Conservation (phyloP, 2,113 vertebrate genomes). For the Hiodon tergisus region DNA sequence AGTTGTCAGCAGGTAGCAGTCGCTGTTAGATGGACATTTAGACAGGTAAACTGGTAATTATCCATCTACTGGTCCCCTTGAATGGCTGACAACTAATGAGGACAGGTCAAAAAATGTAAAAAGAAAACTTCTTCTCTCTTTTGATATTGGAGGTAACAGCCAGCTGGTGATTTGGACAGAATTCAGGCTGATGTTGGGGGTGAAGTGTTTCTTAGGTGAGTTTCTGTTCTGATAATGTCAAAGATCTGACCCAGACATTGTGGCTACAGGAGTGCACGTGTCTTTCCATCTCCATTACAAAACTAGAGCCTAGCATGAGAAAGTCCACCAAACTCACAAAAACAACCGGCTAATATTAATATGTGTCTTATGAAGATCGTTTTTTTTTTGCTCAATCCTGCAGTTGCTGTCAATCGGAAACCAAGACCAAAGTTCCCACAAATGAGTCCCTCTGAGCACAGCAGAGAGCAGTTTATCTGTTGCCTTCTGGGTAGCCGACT, state of each 20-base stretch:
- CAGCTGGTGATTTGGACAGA: not conserved
- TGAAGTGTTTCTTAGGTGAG: too few species aligned
- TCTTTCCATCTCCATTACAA: not conserved
- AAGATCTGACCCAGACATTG: not conserved
- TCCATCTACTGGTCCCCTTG: not conserved
- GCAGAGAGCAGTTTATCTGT: too few species aligned
- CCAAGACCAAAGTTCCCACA: too few species aligned
- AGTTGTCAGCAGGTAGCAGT: not conserved
- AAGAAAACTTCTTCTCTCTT: not conserved
- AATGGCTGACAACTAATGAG: not conserved
- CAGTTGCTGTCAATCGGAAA: too few species aligned
- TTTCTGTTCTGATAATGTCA: not conserved
- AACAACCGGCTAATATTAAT: not conserved
- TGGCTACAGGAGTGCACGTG: too few species aligned
- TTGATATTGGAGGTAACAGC: not conserved
- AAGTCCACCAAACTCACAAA: constrained; percentile 1
- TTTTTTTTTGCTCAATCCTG: too few species aligned
- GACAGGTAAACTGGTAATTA: not conserved
- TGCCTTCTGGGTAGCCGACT: too few species aligned
- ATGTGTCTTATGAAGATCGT: too few species aligned
- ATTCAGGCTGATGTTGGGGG: too few species aligned
- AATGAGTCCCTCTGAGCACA: too few species aligned
- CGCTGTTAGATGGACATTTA: not conserved
- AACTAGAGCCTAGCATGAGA: not conserved
- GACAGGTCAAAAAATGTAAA: not conserved